Evolutionary conservation across 1,140 invertebrate genomes (phyloP), one percentile per base, ranked within the genome.

Genomic region (Pemphigus obesinymphae): DNA sequence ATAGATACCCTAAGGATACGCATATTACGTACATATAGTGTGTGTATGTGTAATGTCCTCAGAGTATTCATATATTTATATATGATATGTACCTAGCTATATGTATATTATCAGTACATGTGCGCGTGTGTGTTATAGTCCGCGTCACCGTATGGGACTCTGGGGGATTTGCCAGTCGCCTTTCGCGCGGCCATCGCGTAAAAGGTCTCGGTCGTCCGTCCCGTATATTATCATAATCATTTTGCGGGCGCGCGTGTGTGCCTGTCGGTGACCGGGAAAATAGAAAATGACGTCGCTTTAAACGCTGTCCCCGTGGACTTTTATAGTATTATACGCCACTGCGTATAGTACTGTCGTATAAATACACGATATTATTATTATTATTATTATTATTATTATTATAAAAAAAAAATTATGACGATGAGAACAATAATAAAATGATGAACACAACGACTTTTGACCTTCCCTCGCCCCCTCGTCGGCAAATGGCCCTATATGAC

Each of bases 101-200:
- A n/a, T 40, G 34, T 37, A 15, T 40, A 40, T 34, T 13, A 26
- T 26, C 37, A 11, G 61, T 34, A 66, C 61, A 20, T 55, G 7
- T 6, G 61, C 17, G 61, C 20, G 61, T 20, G 68, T 34, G 43
- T 17, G 66, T 70, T 70, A 70, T 23, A 43, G 66, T 26, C 66
- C 66, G 13, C 50, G 73, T 58, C 50, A 55, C 58, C 58, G 58
- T 78, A 78, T 23, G 73, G 34, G 50, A 78, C 73, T 58, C 73
- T 34, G 53, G 73, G 73, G 73, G 26, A 58, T 78, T 75, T 5
- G 63, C 63, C 31, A 29, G 53, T 78, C 73, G 29, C 31, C n/a
- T 75, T 53, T 31, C 26, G 50, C 34, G 34, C 20, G n/a, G 34
- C 8, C 48, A 20, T 8, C 50, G 37, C 40, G 73, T 5, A 26